Evolutionary conservation across 2,113 vertebrate genomes (phyloP).

Genomic region (Tragelaphus buxtoni): DNA sequence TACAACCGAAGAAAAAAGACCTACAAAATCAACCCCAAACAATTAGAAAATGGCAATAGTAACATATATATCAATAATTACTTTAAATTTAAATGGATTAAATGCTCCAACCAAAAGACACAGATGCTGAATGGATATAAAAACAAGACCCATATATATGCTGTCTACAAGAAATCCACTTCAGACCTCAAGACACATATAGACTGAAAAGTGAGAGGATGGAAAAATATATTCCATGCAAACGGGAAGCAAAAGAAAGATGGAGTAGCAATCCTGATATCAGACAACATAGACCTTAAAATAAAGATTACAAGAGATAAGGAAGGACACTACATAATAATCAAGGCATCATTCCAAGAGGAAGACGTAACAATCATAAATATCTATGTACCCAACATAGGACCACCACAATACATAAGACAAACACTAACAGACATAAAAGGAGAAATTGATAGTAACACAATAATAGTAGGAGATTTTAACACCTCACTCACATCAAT

Average conservation of each 20-base stretch:
- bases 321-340: too few relatives aligned
- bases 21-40: too few relatives aligned
- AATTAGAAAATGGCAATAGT: too few relatives aligned
- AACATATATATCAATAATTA: neutral
- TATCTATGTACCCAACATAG: too few relatives aligned
- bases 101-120: neutral
- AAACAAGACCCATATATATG: neutral
- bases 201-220: neutral
- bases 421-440: neutral
- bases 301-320: too few relatives aligned
- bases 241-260: neutral
- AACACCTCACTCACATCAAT: neutral
- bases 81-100: neutral
- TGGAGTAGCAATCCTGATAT: neutral
- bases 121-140: neutral
- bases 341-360: too few relatives aligned
- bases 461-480: neutral
- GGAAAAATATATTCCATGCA: neutral
- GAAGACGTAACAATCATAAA: too few relatives aligned
- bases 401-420: neutral
- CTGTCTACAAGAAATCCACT: neutral
- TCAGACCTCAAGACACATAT: neutral
- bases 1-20: too few relatives aligned
- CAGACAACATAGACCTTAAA: neutral
- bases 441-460: neutral